A percentile compares a stretch with the other conserved stretches of the same genome.
Evolutionary conservation across 2,113 vertebrate genomes (phyloP).

Genomic region (Cavia porcellus): DNA sequence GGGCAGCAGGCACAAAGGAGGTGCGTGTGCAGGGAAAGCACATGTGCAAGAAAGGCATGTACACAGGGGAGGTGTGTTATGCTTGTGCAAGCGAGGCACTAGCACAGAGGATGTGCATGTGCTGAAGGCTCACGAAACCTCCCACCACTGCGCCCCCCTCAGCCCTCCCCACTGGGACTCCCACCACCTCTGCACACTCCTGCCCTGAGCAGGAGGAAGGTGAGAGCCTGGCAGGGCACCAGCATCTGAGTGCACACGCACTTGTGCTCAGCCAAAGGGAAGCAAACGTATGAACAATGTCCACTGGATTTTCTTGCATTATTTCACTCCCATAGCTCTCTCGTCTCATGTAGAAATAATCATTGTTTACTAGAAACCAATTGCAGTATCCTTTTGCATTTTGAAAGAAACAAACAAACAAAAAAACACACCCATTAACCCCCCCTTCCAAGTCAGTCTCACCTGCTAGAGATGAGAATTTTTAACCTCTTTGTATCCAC

Average conservation of each 20-base stretch:
- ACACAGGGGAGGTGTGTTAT: not conserved
- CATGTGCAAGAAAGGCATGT: not conserved
- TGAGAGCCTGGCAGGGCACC: accelerated
- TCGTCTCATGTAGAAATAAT: not conserved
- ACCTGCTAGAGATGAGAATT: not conserved
- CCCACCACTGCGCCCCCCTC: slow-evolving; percentile 56
- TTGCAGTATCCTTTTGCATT: not conserved
- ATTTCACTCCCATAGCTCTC: not conserved
- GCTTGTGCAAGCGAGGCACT: no score
- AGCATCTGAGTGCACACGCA: not conserved
- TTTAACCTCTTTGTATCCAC: not conserved
- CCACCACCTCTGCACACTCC: slow-evolving; percentile 35
- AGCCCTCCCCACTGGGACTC: slow-evolving; percentile 30
- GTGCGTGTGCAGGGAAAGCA: not conserved
- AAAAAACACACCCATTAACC: not conserved
- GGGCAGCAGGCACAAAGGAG: slow-evolving; percentile 79
- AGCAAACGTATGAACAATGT: accelerated
- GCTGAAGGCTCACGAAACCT: not conserved
- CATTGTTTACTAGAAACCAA: not conserved
- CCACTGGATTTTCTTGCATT: not conserved
- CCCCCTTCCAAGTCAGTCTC: not conserved
- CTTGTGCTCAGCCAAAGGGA: not conserved
- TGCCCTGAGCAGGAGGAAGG: not conserved
- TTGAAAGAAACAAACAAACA: not conserved
- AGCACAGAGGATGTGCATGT: not conserved